Conservation (phyloP, 2,888 invertebrate genomes). For the Hedya salicella region DNA sequence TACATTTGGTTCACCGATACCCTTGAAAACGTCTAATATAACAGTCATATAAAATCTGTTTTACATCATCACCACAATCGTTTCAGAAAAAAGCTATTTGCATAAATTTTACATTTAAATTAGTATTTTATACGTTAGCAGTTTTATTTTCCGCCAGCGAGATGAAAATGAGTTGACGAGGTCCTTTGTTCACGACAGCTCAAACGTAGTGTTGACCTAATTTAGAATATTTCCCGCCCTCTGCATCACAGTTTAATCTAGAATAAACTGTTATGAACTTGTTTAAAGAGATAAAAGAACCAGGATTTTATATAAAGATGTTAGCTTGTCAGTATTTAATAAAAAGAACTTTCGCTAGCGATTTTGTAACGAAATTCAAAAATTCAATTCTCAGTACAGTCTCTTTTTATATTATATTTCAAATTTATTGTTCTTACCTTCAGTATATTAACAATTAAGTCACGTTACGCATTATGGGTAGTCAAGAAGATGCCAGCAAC, state of each 20-base stretch:
- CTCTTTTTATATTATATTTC: too few species aligned
- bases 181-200: constrained; percentile 35
- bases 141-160: constrained; percentile 21
- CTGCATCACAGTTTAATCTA: background rate
- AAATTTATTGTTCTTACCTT: too few species aligned
- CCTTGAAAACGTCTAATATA: background rate
- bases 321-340: too few species aligned
- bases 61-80: background rate
- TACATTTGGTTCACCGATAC: too few species aligned
- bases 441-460: too few species aligned
- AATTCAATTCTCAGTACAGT: too few species aligned
- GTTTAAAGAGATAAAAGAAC: background rate
- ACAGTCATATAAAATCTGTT: background rate
- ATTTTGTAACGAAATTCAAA: too few species aligned
- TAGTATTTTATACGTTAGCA: constrained; percentile 15
- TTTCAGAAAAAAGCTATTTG: constrained; percentile 14
- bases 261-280: background rate
- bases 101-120: constrained; percentile 40
- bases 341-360: too few species aligned
- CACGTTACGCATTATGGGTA: too few species aligned
- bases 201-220: constrained; percentile 39
- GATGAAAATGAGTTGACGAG: constrained; percentile 20
- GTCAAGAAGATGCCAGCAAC: too few species aligned
- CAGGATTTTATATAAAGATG: background rate
- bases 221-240: constrained; percentile 7